phyloP scores from a whole-genome alignment of 1,140 invertebrate species.

The Batillaria attramentaria region DNA sequence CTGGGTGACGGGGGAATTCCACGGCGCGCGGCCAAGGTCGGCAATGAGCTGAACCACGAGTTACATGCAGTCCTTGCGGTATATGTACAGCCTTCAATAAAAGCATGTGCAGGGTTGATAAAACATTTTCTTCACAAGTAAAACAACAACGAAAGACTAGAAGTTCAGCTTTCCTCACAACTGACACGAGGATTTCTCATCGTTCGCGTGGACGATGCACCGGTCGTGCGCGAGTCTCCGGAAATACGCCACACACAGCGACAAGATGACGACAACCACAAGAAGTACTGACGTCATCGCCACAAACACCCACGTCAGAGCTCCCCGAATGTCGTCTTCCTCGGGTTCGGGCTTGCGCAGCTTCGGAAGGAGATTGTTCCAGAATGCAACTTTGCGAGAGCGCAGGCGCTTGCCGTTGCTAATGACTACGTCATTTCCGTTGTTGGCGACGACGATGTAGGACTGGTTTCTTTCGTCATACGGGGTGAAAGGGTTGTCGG shows the following conservation, averaged over 20 bases:
- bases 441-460: conserved; percentile 34
- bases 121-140: no score
- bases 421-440: conserved; percentile 26
- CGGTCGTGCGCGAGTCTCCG: not conserved
- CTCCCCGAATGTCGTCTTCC: not conserved
- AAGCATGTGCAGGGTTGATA: no score
- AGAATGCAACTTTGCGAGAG: conserved; percentile 37
- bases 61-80: no score
- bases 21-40: no score
- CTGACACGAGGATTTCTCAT: conserved; percentile 4
- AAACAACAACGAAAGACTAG: not conserved
- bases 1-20: no score
- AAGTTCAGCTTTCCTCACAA: not conserved
- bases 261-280: conserved; percentile 13
- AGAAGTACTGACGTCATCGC: conserved; percentile 24
- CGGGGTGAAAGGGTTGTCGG: not conserved
- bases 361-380: conserved; percentile 41
- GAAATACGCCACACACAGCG: conserved; percentile 4
- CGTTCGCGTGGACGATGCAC: not conserved
- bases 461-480: conserved; percentile 27
- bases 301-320: conserved; percentile 35
- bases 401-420: conserved; percentile 20
- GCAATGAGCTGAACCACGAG: no score
- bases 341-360: not conserved
- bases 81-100: no score